A percentile compares a stretch with the other conserved stretches of the same genome.
phyloP scores from a whole-genome alignment of 2,113 vertebrate species.

The Platichthys stellatus region DNA sequence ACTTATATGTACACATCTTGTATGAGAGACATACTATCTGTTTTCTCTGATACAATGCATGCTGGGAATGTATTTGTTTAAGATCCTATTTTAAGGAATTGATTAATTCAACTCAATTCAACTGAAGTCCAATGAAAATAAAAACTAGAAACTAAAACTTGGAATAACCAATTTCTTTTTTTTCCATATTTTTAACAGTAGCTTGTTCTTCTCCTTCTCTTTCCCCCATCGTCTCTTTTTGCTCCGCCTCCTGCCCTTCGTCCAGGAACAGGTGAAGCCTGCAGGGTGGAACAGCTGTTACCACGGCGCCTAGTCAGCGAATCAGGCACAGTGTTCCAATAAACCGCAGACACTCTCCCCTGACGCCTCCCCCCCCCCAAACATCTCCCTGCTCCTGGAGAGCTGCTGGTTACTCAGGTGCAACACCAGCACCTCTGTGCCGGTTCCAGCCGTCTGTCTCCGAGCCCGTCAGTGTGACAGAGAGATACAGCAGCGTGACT shows the following conservation, averaged over 20 bases:
- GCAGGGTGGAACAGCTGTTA: slow-evolving; percentile 62
- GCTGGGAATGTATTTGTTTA: no score
- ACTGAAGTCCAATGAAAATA: no score
- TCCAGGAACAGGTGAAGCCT: slow-evolving; percentile 59
- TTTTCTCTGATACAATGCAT: no score
- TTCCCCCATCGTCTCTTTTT: neutral
- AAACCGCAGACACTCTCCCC: neutral
- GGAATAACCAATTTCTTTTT: no score
- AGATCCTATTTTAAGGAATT: no score
- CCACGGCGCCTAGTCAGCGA: slow-evolving; percentile 38
- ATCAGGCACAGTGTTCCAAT: slow-evolving; percentile 15
- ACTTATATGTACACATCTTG: no score
- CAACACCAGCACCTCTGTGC: slow-evolving; percentile 3
- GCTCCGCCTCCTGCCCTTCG: slow-evolving; percentile 5
- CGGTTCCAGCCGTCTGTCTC: slow-evolving; percentile 21
- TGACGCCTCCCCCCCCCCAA: neutral
- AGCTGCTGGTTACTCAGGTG: slow-evolving; percentile 30
- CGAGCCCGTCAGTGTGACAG: neutral
- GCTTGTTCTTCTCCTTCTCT: no score
- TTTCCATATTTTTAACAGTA: no score
- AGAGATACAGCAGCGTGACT: slow-evolving; percentile 16
- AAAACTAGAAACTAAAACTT: no score
- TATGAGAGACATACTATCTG: no score
- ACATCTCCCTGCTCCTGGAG: neutral
- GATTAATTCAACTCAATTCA: no score